Evolutionary conservation across 2,888 invertebrate genomes (phyloP).

Genomic region (Rambutsinella grinnellia): DNA sequence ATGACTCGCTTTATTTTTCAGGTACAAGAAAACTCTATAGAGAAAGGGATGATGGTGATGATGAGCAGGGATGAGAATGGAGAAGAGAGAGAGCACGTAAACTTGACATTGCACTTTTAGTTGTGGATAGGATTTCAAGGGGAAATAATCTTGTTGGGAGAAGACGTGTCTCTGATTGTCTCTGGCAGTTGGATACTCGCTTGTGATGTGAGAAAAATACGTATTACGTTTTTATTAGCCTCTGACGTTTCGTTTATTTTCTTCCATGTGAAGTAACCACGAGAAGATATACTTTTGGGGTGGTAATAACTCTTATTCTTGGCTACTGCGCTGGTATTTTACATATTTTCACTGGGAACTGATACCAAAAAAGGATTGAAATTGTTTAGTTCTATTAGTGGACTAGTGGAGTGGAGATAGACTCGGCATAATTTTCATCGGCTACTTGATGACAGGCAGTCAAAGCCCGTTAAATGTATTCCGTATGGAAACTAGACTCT

Average conservation of each 20-base stretch:
- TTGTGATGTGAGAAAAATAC: slow-evolving; percentile 20
- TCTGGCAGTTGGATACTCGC: background rate
- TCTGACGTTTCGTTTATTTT: slow-evolving; percentile 27
- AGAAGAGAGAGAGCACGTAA: slow-evolving; percentile 22
- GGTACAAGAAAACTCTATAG: background rate
- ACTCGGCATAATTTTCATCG: too few relatives aligned
- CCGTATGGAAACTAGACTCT: slow-evolving; percentile 47
- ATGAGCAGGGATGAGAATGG: slow-evolving; percentile 14
- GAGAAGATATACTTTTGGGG: background rate
- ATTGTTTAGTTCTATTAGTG: too few relatives aligned
- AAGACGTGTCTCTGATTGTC: too few relatives aligned
- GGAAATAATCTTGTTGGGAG: slow-evolving; percentile 32
- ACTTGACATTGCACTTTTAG: slow-evolving; percentile 52
- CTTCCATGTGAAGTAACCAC: background rate
- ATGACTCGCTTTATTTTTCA: slow-evolving; percentile 20
- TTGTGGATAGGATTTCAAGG: slow-evolving; percentile 48
- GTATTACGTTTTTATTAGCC: slow-evolving; percentile 1
- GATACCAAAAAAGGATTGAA: too few relatives aligned
- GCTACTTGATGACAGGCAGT: slow-evolving; percentile 53
- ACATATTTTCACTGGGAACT: too few relatives aligned
- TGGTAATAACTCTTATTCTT: slow-evolving; percentile 2
- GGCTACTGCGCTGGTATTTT: slow-evolving; percentile 2
- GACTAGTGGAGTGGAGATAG: too few relatives aligned
- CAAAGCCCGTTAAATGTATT: slow-evolving; percentile 60
- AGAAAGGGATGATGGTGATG: background rate